phyloP scores from a whole-genome alignment of 1,140 invertebrate species.

The Tetramorium parvispinum region DNA sequence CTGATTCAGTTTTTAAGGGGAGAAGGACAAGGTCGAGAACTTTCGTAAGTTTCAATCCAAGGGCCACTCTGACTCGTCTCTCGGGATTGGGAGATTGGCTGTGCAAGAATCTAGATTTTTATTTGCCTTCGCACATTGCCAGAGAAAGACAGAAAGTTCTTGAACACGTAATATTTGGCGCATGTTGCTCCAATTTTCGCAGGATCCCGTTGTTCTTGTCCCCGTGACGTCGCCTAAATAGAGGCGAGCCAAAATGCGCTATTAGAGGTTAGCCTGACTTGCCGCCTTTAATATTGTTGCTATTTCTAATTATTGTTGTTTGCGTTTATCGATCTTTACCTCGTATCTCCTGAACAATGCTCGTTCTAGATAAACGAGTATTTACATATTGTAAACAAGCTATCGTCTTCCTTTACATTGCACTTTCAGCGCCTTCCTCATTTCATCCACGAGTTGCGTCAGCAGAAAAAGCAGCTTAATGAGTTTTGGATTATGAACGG shows the following conservation, averaged over 20 bases:
- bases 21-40: background rate
- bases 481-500: no score
- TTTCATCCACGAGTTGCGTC: background rate
- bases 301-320: background rate
- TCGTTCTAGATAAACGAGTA: background rate
- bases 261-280: constrained; percentile 12
- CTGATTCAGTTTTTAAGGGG: background rate
- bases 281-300: background rate
- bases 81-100: background rate
- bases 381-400: background rate
- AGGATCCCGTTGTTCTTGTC: background rate
- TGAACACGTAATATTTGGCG: background rate
- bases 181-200: background rate
- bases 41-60: background rate
- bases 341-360: background rate
- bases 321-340: background rate
- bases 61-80: no score
- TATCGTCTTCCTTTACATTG: no score
- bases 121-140: background rate
- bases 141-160: background rate
- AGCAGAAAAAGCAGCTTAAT: no score
- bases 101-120: background rate
- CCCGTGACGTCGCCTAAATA: background rate
- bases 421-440: background rate
- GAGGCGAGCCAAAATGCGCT: background rate